Conservation (phyloP, 2,113 vertebrate species). For the Coryphaenoides rupestris region DNA sequence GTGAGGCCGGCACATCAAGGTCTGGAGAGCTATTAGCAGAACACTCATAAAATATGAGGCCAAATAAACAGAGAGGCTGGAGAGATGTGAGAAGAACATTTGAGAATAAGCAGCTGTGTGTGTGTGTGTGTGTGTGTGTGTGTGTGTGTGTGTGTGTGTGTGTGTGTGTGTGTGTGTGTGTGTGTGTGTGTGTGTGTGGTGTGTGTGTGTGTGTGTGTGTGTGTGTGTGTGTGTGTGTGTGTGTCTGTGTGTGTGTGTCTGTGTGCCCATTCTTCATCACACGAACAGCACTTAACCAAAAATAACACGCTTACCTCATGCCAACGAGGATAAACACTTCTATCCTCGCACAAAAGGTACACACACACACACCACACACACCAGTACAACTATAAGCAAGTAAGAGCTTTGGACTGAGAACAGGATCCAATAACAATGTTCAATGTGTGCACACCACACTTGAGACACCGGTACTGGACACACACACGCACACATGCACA, state of each 20-base stretch:
- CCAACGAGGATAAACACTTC: neutral
- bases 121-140: neutral
- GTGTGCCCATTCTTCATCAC: neutral
- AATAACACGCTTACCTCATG: neutral
- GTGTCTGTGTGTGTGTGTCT: neutral
- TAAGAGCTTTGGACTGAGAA: no score
- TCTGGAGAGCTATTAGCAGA: no score
- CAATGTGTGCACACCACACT: no score
- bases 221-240: no score
- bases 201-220: no score
- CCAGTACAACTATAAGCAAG: neutral
- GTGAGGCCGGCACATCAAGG: no score
- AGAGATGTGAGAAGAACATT: neutral
- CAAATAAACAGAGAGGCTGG: neutral
- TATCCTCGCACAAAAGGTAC: neutral
- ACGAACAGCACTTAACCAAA: neutral
- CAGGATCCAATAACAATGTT: no score
- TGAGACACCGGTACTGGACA: neutral
- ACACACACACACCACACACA: neutral
- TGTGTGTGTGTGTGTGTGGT: neutral
- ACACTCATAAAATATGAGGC: neutral
- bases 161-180: neutral
- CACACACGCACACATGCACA: conserved; percentile 1
- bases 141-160: neutral
- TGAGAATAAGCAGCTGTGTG: neutral